These are phyloP conservation scores for Amitus sp. DNA, from an alignment of 2,888 invertebrate species.

Conservation along the genomic window DNA sequence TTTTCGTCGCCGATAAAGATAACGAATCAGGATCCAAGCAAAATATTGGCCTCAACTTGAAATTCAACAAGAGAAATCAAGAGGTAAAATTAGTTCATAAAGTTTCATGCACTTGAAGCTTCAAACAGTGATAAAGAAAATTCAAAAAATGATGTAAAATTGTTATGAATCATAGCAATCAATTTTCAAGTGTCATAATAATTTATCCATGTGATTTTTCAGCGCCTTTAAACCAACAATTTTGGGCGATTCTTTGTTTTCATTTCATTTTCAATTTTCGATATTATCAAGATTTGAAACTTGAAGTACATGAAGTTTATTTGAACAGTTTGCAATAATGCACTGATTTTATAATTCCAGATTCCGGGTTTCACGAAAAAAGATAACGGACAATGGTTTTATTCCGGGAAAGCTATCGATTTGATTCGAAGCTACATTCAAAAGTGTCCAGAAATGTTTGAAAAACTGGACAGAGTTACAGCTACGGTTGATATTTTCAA, in stretches of 20 bases:
- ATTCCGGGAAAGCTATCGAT: slow-evolving; percentile 79
- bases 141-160: too few species aligned
- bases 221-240: too few species aligned
- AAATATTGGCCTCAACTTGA: slow-evolving; percentile 92
- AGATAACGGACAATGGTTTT: slow-evolving; percentile 76
- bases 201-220: too few species aligned
- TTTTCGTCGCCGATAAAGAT: slow-evolving; percentile 71
- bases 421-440: slow-evolving; percentile 77
- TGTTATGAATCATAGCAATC: too few species aligned
- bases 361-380: slow-evolving; percentile 86
- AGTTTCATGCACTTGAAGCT: too few species aligned
- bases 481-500: slow-evolving; percentile 71
- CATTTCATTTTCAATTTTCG: too few species aligned
- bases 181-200: too few species aligned
- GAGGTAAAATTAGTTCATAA: slow-evolving; percentile 67
- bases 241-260: too few species aligned
- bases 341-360: slow-evolving; percentile 55
- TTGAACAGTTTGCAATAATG: slow-evolving; percentile 6
- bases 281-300: too few species aligned
- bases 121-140: too few species aligned
- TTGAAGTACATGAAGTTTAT: too few species aligned
- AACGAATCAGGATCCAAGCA: slow-evolving; percentile 67
- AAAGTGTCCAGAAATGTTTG: slow-evolving; percentile 80
- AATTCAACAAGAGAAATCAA: slow-evolving; percentile 81
- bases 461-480: slow-evolving; percentile 68